Evolutionary conservation across 2,113 vertebrate genomes (phyloP).

Genomic region (Balaeniceps rex): DNA sequence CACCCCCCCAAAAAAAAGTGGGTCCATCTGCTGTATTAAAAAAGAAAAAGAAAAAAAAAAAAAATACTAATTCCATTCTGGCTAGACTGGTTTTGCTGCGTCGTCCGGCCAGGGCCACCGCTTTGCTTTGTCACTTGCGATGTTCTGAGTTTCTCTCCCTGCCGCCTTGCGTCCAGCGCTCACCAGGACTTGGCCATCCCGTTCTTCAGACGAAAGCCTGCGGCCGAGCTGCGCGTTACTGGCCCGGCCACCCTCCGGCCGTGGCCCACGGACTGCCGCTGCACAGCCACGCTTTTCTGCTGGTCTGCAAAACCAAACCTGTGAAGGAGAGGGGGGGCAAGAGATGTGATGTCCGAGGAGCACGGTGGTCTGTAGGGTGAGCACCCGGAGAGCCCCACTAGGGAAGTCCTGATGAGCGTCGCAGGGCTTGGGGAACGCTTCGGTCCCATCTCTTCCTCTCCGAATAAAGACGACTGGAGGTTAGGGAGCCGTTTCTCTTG

Average conservation of each 20-base stretch:
- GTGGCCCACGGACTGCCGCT: neutral
- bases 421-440: fast-evolving
- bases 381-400: neutral
- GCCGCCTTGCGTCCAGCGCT: neutral
- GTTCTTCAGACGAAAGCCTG: neutral
- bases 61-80: neutral
- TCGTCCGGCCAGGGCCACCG: neutral
- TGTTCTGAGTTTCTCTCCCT: neutral
- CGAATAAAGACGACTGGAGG: fast-evolving
- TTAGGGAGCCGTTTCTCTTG: neutral
- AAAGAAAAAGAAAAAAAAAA: neutral
- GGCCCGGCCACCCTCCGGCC: neutral
- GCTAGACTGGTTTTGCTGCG: neutral
- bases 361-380: neutral
- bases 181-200: neutral
- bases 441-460: neutral
- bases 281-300: fast-evolving
- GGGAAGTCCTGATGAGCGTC: neutral
- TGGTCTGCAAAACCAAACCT: neutral
- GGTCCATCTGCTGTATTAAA: constrained; percentile 4
- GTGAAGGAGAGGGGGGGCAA: neutral
- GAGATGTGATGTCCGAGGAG: neutral
- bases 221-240: fast-evolving
- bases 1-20: neutral
- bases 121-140: neutral